These are phyloP conservation scores for Cyphotilapia sp. DNA, from an alignment of 2,113 vertebrate genomes.

Conservation along the genomic window DNA sequence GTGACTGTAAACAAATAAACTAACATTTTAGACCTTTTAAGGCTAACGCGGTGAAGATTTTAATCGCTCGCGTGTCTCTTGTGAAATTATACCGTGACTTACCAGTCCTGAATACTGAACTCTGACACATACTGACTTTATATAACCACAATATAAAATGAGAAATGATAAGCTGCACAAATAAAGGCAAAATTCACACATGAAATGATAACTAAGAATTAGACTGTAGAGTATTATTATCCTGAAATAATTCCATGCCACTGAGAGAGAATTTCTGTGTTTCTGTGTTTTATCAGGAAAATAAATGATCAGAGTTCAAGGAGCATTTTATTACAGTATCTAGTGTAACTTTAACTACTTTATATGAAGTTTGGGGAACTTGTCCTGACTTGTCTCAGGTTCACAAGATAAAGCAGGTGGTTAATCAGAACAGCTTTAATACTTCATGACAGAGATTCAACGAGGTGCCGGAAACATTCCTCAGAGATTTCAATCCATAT, in stretches of 20 bases:
- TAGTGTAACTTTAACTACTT: neutral
- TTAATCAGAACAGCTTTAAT: neutral
- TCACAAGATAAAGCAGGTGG: neutral
- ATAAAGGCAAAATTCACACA: neutral
- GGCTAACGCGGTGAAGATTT: neutral
- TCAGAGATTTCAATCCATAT: neutral
- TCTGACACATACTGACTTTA: neutral
- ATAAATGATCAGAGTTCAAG: neutral
- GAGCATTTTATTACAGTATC: neutral
- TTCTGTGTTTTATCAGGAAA: neutral
- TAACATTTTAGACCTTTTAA: neutral
- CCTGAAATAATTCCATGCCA: neutral
- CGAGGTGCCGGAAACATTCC: neutral
- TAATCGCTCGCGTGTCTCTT: accelerated
- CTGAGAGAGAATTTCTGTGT: neutral
- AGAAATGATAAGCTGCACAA: neutral
- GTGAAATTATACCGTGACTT: neutral
- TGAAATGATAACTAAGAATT: neutral
- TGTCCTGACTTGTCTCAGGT: neutral
- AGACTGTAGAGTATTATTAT: neutral
- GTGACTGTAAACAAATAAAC: neutral
- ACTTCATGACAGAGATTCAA: neutral
- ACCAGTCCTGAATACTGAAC: neutral
- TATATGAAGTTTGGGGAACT: neutral
- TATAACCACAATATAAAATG: neutral